These are phyloP conservation scores for Pleuronectes platessa DNA, from an alignment of 2,113 vertebrate genomes.

Conservation along the genomic window DNA sequence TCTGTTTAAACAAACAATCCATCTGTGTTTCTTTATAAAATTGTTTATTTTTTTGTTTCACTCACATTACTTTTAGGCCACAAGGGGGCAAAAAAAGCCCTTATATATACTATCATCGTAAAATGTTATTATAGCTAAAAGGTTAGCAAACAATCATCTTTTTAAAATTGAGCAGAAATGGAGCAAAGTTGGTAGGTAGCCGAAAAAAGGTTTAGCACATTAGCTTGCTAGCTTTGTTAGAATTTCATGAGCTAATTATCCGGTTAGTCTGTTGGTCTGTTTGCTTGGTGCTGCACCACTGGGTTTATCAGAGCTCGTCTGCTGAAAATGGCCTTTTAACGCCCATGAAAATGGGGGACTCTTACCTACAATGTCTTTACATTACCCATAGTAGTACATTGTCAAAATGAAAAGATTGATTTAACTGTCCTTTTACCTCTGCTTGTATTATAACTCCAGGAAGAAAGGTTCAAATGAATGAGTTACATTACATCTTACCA, in stretches of 20 bases:
- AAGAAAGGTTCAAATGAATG: slow-evolving; percentile 16
- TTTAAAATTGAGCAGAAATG: not conserved
- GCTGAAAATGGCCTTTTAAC: not conserved
- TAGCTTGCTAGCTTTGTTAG: not conserved
- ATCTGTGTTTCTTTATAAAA: not conserved
- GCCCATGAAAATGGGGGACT: not conserved
- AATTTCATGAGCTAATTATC: not conserved
- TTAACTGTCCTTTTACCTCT: not conserved
- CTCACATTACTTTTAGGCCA: not conserved
- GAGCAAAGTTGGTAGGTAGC: not conserved
- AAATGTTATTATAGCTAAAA: not conserved
- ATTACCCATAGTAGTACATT: not conserved
- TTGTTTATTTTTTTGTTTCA: not conserved
- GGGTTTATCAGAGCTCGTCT: too few species aligned
- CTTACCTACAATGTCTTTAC: not conserved
- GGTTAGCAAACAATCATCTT: not conserved
- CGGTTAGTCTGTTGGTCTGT: not conserved
- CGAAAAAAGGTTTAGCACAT: not conserved
- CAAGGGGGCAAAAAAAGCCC: not conserved
- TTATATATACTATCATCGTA: not conserved
- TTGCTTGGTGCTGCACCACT: not conserved
- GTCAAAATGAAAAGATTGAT: not conserved
- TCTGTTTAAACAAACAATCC: too few species aligned
- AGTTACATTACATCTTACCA: not conserved
- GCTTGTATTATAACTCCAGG: not conserved